Evolutionary conservation across 2,888 invertebrate genomes (phyloP), one percentile per base, ranked within the genome.

Genomic region (Lasioglossum lativentre): DNA sequence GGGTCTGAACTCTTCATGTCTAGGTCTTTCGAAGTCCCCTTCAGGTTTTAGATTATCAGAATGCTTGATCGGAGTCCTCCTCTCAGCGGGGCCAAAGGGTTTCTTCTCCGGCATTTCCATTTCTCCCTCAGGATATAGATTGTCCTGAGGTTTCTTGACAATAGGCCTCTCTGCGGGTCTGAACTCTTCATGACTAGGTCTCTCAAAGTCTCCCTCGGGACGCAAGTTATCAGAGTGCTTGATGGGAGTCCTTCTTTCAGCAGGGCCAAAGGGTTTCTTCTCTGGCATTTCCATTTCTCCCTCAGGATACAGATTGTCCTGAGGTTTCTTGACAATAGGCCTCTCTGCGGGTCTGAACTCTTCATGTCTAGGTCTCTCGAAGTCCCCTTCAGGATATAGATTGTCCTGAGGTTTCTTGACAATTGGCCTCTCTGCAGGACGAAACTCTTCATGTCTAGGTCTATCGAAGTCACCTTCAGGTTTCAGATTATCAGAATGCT

Each of bases 91-190:
- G 1, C 52, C 52, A 1, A 6, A 23, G 1, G 52, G 52, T 52
- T 52, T 19, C 52, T 6, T 6, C 6, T 52, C 52, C 4, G 52
- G 52, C 52, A 52, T 52, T 2, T 52, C 52, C 1, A 52, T 52
- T 0, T 95, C 95, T 8, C 96, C 96, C 90, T 95, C 95, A 0
- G 95, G 94, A 27, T 90, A 90, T 8, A 93, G 66, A 86, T 95
- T 95, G 73, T 95, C 97, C 93, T 14, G 87, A 30, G 96, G 97
- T 89, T 96, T 97, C 88, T 95, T 96, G 6, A 95, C 95, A 40
- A 95, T 94, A 66, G 95, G 96, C 78, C 96, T 93, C 89, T 96
- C 96, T 56, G 95, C 96, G 0, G 95, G 95, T 79, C 88, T 89
- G 19, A 80, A 86, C 23, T 56, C 82, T 85, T 87, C 45, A 94